phyloP scores from a whole-genome alignment of 2,113 vertebrate species.

The Hyperopisus bebe region DNA sequence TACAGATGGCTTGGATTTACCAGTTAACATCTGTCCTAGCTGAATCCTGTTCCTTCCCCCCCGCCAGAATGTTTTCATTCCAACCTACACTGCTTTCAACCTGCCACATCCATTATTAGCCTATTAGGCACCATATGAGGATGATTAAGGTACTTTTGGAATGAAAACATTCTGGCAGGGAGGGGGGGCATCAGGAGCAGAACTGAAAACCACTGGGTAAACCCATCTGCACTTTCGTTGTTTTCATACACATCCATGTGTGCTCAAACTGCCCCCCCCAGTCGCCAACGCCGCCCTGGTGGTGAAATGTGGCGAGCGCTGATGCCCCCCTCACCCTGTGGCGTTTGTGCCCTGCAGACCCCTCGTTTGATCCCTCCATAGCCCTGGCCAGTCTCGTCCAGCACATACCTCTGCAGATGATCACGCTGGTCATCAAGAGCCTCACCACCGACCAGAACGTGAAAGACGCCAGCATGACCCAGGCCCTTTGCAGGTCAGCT shows the following conservation, averaged over 20 bases:
- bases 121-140: too few species aligned
- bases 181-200: too few species aligned
- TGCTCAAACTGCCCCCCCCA: neutral
- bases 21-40: neutral
- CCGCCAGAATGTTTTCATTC: too few species aligned
- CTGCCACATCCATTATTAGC: too few species aligned
- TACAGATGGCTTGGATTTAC: neutral
- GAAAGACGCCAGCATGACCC: slow-evolving; percentile 93
- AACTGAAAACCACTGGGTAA: too few species aligned
- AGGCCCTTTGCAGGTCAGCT: slow-evolving; percentile 90
- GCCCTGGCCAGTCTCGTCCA: slow-evolving; percentile 92
- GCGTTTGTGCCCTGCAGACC: slow-evolving; percentile 57
- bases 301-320: neutral
- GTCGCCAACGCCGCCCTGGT: neutral
- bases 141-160: neutral
- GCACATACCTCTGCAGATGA: slow-evolving; percentile 97
- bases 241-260: neutral
- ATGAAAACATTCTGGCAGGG: too few species aligned
- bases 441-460: slow-evolving; percentile 95
- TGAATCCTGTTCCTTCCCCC: too few species aligned
- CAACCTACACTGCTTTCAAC: too few species aligned
- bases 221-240: neutral
- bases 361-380: slow-evolving; percentile 87
- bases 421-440: slow-evolving; percentile 93
- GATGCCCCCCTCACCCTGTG: neutral